These are phyloP conservation scores for Lissonota sp. DNA, from an alignment of 2,888 invertebrate species.

Conservation along the genomic window DNA sequence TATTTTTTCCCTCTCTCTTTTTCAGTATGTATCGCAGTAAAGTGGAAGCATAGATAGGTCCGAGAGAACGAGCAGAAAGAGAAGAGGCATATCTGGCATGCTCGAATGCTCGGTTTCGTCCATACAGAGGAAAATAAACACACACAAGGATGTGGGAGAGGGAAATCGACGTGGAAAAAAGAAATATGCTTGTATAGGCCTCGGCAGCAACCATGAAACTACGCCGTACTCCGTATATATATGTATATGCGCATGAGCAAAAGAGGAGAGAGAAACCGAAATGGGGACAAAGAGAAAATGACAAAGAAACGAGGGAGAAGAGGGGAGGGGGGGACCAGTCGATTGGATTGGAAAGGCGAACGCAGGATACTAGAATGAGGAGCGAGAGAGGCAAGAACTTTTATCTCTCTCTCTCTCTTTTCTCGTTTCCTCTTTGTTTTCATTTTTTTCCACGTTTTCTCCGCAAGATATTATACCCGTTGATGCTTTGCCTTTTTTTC, in stretches of 20 bases:
- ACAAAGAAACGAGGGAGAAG: conserved; percentile 74
- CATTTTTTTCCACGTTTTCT: conserved; percentile 78
- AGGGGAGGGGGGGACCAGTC: conserved; percentile 68
- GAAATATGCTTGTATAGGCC: conserved; percentile 39
- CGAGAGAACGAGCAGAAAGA: conserved; percentile 46
- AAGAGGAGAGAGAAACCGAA: conserved; percentile 66
- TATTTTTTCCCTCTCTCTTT: no score
- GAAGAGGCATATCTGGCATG: conserved; percentile 58
- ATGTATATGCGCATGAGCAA: conserved; percentile 20
- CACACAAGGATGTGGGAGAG: conserved; percentile 22
- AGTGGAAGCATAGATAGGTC: conserved; percentile 49
- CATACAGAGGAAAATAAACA: neutral
- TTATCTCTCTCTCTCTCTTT: conserved; percentile 8
- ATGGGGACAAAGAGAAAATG: conserved; percentile 81
- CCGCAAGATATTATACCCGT: conserved; percentile 73
- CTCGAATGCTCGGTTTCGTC: conserved; percentile 43
- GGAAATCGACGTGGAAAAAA: conserved; percentile 61
- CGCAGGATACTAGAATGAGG: conserved; percentile 65
- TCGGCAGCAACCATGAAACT: conserved; percentile 24
- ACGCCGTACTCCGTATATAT: neutral
- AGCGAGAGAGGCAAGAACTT: conserved; percentile 26
- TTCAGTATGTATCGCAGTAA: conserved; percentile 13
- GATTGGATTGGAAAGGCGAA: conserved; percentile 81
- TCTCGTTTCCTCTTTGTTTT: conserved; percentile 64
- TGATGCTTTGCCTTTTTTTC: conserved; percentile 74